Evolutionary conservation across 2,797 vertebrate genomes (phyloP).

Genomic region (Cuniculus paca): DNA sequence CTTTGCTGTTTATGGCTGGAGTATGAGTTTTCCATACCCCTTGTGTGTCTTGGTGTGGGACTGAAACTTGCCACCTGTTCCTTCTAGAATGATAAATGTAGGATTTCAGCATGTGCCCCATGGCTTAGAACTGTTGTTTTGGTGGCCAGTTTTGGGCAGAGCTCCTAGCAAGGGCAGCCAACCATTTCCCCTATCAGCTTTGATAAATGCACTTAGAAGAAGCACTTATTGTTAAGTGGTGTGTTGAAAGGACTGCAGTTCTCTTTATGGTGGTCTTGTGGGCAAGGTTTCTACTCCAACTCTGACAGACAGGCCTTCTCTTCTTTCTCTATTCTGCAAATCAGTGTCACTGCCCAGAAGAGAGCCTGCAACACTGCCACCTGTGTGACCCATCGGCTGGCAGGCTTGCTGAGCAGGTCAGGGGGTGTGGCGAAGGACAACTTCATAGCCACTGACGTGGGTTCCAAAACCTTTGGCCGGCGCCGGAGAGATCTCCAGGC

Average conservation of each 20-base stretch:
- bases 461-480: conserved; percentile 95
- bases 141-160: conserved; percentile 29
- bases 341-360: conserved; percentile 94
- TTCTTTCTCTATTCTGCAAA: conserved; percentile 83
- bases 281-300: conserved; percentile 24
- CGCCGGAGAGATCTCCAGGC: conserved; percentile 92
- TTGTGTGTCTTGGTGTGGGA: neutral
- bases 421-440: conserved; percentile 94
- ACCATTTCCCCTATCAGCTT: conserved; percentile 52
- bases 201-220: conserved; percentile 61
- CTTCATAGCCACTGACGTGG: conserved; percentile 96
- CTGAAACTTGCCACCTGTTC: neutral
- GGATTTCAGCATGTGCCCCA: neutral
- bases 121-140: neutral
- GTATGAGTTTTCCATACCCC: neutral
- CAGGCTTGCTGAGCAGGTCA: conserved; percentile 96
- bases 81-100: neutral
- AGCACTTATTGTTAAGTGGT: conserved; percentile 64
- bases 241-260: neutral
- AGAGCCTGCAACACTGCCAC: conserved; percentile 97
- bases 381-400: conserved; percentile 97
- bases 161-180: conserved; percentile 46
- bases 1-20: neutral
- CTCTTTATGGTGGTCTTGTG: neutral
- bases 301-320: neutral